Base-by-base conservation (phyloP, 2,888 invertebrate species). In the Himalopsyche tibetana region DNA sequence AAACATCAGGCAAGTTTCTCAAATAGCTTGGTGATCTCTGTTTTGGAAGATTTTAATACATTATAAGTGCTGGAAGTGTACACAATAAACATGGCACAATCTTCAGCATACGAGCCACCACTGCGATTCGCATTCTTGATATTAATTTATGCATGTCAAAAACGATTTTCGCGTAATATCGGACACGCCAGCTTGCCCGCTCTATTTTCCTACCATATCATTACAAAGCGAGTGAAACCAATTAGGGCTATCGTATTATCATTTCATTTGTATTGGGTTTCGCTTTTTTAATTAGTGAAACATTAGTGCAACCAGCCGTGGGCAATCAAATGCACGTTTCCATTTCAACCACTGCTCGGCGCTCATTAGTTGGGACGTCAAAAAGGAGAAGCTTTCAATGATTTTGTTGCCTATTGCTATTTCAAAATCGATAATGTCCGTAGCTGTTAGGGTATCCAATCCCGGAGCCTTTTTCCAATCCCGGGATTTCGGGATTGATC, bases 81-180 rank as follows among this genome's bases (percentile, higher is more conserved):
- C 9, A 63, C 17, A 19, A 63, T 19, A 63, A 63, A 3, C 5
- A 5, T 74, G 19, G 17, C 80, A 79, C 79, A 79, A 11, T 80
- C 80, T 80, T 5, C 3, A 15, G 15, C 36, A 36, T 38, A 74
- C 74, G 38, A 74, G 8, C 28, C 36, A 15, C 12, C 74, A 74
- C 74, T 74, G 74, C 4, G 69, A 84, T 79, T 69, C 82, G 79
- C 86, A 86, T 84, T 86, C 82, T 82, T 82, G 80, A 56, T 56
- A 55, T n/a, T 86, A 86, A 86, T 84, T 74, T 84, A 84, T 86
- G 84, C 86, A 86, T 45, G 81, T 82, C 84, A 81, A 84, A 74
- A 86, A 28, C 42, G 45, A 42, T 55, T 82, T 85, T 83, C 85
- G 17, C 51, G 82, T 82, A 84, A 81, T 86, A 84, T 81, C 74